Evolutionary conservation across 1,140 invertebrate genomes (phyloP).

Genomic region (Drosophila lini): DNA sequence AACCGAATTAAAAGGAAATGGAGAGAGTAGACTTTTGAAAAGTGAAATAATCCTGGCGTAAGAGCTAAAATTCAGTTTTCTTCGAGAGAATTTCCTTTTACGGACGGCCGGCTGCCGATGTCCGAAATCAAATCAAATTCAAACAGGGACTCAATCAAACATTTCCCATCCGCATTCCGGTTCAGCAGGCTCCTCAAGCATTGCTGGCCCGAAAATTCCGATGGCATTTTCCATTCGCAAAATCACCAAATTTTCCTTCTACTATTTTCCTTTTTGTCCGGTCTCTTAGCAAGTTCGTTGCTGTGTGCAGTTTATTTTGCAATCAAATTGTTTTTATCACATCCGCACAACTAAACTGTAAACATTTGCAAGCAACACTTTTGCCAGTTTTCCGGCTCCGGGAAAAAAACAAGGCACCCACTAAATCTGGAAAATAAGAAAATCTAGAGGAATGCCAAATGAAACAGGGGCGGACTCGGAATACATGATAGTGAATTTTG

Average conservation of each 20-base stretch:
- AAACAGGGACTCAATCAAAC: slow-evolving; percentile 52
- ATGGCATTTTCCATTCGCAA: slow-evolving; percentile 38
- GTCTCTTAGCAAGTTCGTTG: slow-evolving; percentile 15
- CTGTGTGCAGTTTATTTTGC: slow-evolving; percentile 58
- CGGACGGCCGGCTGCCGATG: slow-evolving; percentile 31
- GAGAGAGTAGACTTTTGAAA: slow-evolving; percentile 9
- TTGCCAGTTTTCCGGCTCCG: slow-evolving; percentile 45
- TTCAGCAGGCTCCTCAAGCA: slow-evolving; percentile 42
- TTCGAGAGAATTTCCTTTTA: slow-evolving; percentile 36
- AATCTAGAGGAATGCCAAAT: slow-evolving; percentile 26
- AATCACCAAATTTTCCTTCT: slow-evolving; percentile 26
- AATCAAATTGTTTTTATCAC: slow-evolving; percentile 75
- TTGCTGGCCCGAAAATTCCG: slow-evolving; percentile 29
- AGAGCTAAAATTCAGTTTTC: slow-evolving; percentile 28
- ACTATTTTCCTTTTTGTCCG: slow-evolving; percentile 6
- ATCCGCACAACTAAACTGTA: slow-evolving; percentile 71
- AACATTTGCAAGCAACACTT: slow-evolving; percentile 73
- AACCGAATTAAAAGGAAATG: slow-evolving; percentile 13
- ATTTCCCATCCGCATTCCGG: slow-evolving; percentile 51
- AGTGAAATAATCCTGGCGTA: slow-evolving; percentile 23
- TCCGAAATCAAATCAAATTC: slow-evolving; percentile 52
- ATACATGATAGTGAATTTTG: neutral
- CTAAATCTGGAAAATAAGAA: slow-evolving; percentile 39
- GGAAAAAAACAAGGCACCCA: slow-evolving; percentile 9
- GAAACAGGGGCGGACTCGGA: slow-evolving; percentile 13